Evolutionary conservation across 35 echinoderm and acorn worm species (phyloP).

Genomic region (Nesometra sesokonis): DNA sequence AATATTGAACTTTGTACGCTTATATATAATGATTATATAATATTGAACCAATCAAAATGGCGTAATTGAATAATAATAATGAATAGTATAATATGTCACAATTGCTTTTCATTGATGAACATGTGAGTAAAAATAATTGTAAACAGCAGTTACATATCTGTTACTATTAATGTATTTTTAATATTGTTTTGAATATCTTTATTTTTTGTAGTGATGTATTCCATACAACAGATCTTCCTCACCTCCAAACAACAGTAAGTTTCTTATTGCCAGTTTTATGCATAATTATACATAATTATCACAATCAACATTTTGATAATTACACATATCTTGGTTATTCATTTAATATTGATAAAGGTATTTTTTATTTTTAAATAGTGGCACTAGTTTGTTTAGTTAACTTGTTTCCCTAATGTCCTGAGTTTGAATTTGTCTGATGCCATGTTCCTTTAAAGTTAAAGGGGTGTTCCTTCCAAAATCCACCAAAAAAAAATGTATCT

Average conservation of each 20-base stretch:
- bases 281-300: background rate
- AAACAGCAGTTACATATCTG: background rate
- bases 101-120: too few species aligned
- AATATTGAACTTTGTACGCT: too few species aligned
- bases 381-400: background rate
- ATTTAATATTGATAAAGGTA: background rate
- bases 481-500: too few species aligned
- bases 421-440: too few species aligned
- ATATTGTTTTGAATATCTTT: too few species aligned
- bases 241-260: constrained; percentile 97
- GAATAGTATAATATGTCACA: too few species aligned
- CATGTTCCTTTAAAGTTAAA: too few species aligned
- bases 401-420: too few species aligned
- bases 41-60: too few species aligned
- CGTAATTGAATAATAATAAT: too few species aligned
- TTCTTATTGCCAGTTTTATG: background rate
- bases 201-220: constrained; percentile 52
- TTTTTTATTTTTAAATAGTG: background rate
- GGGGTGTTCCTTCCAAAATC: too few species aligned
- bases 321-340: background rate
- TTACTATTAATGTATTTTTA: background rate
- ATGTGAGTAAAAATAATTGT: background rate
- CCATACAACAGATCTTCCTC: constrained; percentile 59
- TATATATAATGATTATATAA: too few species aligned
- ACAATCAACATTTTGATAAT: background rate